Evolutionary conservation across 2,888 invertebrate genomes (phyloP).

Genomic region (Hoplodrina blanda): DNA sequence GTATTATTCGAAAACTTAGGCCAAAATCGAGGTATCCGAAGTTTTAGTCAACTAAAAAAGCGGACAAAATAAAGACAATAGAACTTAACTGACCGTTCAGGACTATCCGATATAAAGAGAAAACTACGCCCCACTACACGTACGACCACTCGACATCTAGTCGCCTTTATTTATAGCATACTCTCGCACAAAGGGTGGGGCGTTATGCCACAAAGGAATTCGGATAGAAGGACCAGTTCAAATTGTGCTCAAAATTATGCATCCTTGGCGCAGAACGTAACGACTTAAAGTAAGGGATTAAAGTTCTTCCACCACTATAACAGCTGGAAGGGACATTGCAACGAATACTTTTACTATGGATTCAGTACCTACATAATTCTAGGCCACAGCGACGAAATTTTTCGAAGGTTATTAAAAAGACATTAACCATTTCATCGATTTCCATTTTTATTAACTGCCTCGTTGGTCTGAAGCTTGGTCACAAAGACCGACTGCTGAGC

Average conservation of each 20-base stretch:
- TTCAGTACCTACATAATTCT: no score
- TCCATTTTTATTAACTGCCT: no score
- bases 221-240: slow-evolving; percentile 34
- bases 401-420: no score
- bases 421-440: no score
- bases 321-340: no score
- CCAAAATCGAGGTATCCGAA: slow-evolving; percentile 11
- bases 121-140: slow-evolving; percentile 56
- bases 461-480: no score
- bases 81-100: slow-evolving; percentile 29
- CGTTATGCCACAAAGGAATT: slow-evolving; percentile 23
- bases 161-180: slow-evolving; percentile 72
- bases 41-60: slow-evolving; percentile 32
- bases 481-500: no score
- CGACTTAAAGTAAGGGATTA: no score
- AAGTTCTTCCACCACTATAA: no score
- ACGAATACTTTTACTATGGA: no score
- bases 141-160: slow-evolving; percentile 65
- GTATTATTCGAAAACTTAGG: slow-evolving; percentile 4
- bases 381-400: no score
- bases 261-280: no score
- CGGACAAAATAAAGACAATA: slow-evolving; percentile 34
- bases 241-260: background rate
- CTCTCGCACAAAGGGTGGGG: slow-evolving; percentile 60
- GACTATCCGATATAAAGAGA: slow-evolving; percentile 53